phyloP scores from a whole-genome alignment of 1,140 invertebrate genomes.

The Bombus huntii region DNA sequence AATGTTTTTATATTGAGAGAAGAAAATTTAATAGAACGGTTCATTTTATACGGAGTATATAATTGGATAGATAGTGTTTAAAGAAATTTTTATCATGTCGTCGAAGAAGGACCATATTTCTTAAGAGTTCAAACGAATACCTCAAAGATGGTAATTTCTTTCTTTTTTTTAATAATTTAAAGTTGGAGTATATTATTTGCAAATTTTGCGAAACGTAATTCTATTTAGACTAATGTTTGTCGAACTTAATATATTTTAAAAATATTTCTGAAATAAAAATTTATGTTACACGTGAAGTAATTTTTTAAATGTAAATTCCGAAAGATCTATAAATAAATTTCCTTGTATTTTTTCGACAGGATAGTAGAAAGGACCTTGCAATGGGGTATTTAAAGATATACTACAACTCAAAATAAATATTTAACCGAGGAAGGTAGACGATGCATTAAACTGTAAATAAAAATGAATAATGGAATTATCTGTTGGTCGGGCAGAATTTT shows the following conservation, averaged over 20 bases:
- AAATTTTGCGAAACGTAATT: no score
- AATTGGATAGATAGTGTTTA: neutral
- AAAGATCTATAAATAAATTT: neutral
- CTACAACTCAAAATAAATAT: neutral
- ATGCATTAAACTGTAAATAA: neutral
- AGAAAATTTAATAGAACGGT: no score
- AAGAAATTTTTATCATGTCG: neutral
- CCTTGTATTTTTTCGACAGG: neutral
- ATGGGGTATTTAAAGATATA: neutral
- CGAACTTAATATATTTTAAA: no score
- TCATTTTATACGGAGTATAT: no score
- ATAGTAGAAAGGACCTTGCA: neutral
- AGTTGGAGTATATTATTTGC: no score
- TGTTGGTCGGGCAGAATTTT: slow-evolving; percentile 36
- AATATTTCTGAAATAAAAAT: no score
- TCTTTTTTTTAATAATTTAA: no score
- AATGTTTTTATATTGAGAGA: neutral
- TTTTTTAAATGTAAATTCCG: neutral
- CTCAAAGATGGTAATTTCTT: no score
- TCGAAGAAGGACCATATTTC: no score
- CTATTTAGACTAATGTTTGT: no score
- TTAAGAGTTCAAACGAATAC: no score
- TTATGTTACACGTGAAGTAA: neutral
- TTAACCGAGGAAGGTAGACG: neutral
- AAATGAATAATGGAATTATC: neutral